phyloP scores from a whole-genome alignment of 1,140 invertebrate species.

The Pseudomyrmex sp. region DNA sequence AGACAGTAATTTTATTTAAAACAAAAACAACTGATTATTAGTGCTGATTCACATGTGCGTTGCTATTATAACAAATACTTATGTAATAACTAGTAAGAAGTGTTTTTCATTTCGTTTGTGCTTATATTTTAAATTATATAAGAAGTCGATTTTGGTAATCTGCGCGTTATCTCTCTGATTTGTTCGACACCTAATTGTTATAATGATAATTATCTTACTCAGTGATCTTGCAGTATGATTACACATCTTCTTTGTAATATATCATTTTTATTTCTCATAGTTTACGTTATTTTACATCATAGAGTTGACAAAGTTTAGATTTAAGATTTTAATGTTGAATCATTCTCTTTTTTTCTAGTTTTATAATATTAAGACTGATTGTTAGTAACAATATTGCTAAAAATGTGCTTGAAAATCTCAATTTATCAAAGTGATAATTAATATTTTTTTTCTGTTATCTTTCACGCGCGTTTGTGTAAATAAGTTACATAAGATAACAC shows the following conservation, averaged over 20 bases:
- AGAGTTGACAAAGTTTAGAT: background rate
- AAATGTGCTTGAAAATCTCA: constrained; percentile 1
- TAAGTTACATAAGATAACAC: no score
- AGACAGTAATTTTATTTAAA: no score
- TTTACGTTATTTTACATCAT: background rate
- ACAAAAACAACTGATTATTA: no score
- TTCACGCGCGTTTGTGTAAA: no score
- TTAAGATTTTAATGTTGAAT: background rate
- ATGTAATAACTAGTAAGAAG: no score
- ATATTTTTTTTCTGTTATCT: background rate
- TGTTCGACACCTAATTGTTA: background rate
- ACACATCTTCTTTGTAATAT: background rate
- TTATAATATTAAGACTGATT: background rate
- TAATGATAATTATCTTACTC: constrained; percentile 15
- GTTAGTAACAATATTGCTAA: background rate
- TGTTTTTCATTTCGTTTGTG: no score
- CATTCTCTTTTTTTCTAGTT: background rate
- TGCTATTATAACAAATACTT: no score
- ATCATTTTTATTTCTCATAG: background rate
- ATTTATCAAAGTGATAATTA: background rate
- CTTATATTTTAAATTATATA: no score
- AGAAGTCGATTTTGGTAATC: background rate
- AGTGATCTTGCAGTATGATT: constrained; percentile 11
- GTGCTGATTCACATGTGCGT: no score
- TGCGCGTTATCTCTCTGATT: constrained; percentile 8